phyloP scores from a whole-genome alignment of 2,797 vertebrate species.

The Pteronotus mesoamericanus region DNA sequence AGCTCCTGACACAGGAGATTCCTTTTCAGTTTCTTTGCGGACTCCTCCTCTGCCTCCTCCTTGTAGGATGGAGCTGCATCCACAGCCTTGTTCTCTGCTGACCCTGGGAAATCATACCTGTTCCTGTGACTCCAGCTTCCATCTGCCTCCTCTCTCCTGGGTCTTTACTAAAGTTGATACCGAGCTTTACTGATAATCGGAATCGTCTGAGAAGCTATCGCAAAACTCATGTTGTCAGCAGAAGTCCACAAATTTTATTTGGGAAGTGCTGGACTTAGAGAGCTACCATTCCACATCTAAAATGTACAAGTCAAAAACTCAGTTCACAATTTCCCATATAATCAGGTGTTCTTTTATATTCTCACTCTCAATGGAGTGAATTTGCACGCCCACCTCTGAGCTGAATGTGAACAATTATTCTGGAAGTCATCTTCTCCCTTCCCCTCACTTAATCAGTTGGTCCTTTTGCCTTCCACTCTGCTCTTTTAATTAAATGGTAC shows the following conservation, averaged over 20 bases:
- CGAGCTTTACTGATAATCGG: neutral
- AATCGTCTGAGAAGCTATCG: neutral
- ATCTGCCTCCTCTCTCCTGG: neutral
- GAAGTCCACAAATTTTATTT: conserved; percentile 9
- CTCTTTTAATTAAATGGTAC: neutral
- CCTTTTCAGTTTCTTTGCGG: neutral
- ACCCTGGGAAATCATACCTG: neutral
- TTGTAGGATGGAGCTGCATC: neutral
- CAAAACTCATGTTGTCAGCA: neutral
- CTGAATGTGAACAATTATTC: neutral
- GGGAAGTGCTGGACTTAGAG: neutral
- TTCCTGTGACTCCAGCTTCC: neutral
- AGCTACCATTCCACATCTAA: neutral
- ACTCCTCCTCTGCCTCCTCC: neutral
- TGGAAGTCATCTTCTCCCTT: neutral
- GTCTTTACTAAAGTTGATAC: neutral
- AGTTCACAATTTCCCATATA: neutral
- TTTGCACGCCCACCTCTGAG: neutral
- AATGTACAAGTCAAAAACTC: neutral
- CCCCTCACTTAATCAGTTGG: neutral
- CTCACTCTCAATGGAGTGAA: neutral
- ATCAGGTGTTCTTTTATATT: neutral
- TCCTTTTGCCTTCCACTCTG: neutral
- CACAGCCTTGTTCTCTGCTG: neutral
- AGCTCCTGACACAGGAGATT: neutral